Evolutionary conservation across 1,140 invertebrate genomes (phyloP).

Genomic region (Brachionus rubens): DNA sequence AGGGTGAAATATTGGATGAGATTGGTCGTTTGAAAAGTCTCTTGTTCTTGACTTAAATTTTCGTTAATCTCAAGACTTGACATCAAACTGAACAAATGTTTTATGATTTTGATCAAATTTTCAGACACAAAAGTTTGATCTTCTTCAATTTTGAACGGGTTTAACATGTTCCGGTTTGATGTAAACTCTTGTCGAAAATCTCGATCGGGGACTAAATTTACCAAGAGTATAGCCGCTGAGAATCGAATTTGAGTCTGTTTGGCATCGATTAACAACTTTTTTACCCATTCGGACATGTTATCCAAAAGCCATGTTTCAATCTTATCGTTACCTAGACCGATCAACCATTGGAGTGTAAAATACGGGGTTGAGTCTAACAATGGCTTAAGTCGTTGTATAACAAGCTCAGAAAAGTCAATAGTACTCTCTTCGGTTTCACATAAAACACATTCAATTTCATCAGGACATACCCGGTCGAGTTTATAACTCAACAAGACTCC

Average conservation of each 20-base stretch:
- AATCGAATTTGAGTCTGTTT: slow-evolving; percentile 5
- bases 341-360: not conserved
- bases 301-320: not conserved
- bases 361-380: not conserved
- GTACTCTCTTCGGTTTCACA: not conserved
- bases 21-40: not conserved
- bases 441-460: not conserved
- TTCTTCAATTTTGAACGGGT: not conserved
- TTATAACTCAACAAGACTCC: not conserved
- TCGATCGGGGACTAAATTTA: not conserved
- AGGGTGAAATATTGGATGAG: slow-evolving; percentile 34
- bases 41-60: not conserved
- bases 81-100: not conserved
- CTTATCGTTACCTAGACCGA: not conserved
- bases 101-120: not conserved
- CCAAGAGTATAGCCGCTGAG: not conserved
- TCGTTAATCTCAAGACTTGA: not conserved
- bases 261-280: not conserved
- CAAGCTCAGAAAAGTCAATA: not conserved
- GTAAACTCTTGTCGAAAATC: slow-evolving; percentile 4
- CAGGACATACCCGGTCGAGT: not conserved
- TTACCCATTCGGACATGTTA: not conserved
- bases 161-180: slow-evolving; percentile 6
- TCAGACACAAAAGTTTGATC: not conserved
- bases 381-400: not conserved